Evolutionary conservation across 1,140 invertebrate genomes (phyloP).

Genomic region (Copidosoma floridanum): DNA sequence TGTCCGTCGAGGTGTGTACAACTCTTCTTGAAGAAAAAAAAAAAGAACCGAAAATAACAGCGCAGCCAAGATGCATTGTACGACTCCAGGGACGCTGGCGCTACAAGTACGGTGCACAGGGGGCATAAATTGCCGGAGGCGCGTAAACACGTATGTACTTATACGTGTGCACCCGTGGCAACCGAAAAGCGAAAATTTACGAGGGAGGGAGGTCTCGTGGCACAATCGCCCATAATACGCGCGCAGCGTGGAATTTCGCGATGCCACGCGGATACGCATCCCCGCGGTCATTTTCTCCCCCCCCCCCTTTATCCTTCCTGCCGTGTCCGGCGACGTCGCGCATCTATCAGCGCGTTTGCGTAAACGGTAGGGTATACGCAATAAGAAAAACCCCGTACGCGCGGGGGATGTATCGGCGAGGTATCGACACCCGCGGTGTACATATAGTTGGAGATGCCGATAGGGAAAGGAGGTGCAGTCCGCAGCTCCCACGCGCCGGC

Average conservation of each 20-base stretch:
- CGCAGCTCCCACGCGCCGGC: constrained; percentile 51
- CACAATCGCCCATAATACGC: not conserved
- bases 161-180: not conserved
- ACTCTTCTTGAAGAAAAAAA: no score
- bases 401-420: constrained; percentile 1
- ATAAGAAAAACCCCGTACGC: not conserved
- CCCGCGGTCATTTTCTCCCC: not conserved
- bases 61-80: no score
- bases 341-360: not conserved
- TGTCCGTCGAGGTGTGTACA: no score
- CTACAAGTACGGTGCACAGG: no score
- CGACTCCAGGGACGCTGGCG: no score
- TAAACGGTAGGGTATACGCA: no score
- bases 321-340: no score
- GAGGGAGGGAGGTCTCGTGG: no score
- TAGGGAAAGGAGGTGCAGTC: no score
- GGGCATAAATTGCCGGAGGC: constrained; percentile 13
- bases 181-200: constrained; percentile 24
- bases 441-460: no score
- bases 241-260: not conserved
- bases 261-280: not conserved
- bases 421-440: constrained; percentile 5
- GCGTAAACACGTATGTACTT: constrained; percentile 8
- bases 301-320: no score
- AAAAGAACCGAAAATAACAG: no score